phyloP scores from a whole-genome alignment of 2,113 vertebrate genomes.

The Elgaria multicarinata region DNA sequence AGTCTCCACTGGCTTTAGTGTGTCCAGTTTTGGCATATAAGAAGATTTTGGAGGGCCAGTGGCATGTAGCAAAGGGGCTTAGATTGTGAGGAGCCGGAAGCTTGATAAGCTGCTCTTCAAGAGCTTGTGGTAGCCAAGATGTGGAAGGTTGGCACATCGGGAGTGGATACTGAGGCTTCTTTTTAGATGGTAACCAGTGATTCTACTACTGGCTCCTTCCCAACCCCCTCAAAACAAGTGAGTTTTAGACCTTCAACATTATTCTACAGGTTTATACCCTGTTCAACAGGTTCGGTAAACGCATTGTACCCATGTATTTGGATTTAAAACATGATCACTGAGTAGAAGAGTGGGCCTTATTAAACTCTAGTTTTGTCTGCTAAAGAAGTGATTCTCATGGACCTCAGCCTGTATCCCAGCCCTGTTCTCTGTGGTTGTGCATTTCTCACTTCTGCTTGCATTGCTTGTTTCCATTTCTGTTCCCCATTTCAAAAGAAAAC shows the following conservation, averaged over 20 bases:
- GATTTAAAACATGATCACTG: conserved; percentile 12
- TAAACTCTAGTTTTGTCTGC: not conserved
- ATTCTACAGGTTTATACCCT: not conserved
- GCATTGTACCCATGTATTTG: too few species aligned
- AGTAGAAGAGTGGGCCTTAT: not conserved
- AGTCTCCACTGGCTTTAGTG: not conserved
- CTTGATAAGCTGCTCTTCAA: too few species aligned
- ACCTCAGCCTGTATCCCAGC: conserved; percentile 23
- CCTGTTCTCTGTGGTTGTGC: not conserved
- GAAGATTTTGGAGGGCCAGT: not conserved
- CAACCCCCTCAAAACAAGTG: not conserved
- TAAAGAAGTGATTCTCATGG: conserved; percentile 1
- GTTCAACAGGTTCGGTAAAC: not conserved
- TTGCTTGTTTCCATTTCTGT: conserved; percentile 8
- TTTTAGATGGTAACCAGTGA: not conserved
- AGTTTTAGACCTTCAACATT: not conserved
- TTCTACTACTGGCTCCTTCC: not conserved
- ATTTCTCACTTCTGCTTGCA: conserved; percentile 32
- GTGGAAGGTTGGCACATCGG: not conserved
- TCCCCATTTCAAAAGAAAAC: conserved; percentile 53
- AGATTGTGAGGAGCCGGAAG: not conserved
- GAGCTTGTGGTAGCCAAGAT: not conserved
- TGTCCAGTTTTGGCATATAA: not conserved
- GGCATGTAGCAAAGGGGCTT: not conserved
- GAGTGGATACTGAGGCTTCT: not conserved